Evolutionary conservation across 2,888 invertebrate species (phyloP), one percentile per base, ranked within the genome.

Genomic region (Stenolophus ochropezus): DNA sequence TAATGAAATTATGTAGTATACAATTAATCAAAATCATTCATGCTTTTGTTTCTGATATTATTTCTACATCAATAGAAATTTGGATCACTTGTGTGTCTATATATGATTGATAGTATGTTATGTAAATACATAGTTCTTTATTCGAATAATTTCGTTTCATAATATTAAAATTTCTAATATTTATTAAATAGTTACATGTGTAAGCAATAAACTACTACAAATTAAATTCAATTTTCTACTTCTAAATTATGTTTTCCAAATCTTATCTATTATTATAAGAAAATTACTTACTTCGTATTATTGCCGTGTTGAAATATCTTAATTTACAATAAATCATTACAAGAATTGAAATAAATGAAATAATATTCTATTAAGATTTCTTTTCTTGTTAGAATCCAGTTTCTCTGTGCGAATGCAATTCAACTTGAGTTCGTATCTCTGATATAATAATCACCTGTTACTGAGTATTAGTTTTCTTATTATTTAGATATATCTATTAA

Each of bases 401-500:
- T 69, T 69, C 65, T 69, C 65, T 69, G 33, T 69, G 16, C 58
- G 11, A 20, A 58, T 33, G 20, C 27, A 65, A 65, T 65, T 65
- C 27, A 27, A 65, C 8, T 20, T 14, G 23, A 58, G 23, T 58
- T 23, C 21, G 18, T 69, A 69, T 69, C 65, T 33, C 33, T 69
- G 33, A 69, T 69, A 73, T 49, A 73, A 73, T 73, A 73, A 69
- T 47, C 49, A 49, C 49, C 14, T 73, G 21, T 73, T 73, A 49
- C 16, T 47, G 23, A 33, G 47, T 73, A 73, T 73, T 73, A 73
- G 73, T 73, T 73, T 73, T 73, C 73, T 73, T 47, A 49, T 73
- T 73, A 73, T 49, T 73, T 73, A 69, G 65, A 69, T 69, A 69
- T 69, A 73, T 73, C 73, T 73, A 47, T 49, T 49, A 73, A 49